Percentiles rank a stretch among this genome's conserved stretches.
These are phyloP conservation scores for Phaetusa simplex DNA, from an alignment of 2,113 vertebrate species.

Conservation along the genomic window DNA sequence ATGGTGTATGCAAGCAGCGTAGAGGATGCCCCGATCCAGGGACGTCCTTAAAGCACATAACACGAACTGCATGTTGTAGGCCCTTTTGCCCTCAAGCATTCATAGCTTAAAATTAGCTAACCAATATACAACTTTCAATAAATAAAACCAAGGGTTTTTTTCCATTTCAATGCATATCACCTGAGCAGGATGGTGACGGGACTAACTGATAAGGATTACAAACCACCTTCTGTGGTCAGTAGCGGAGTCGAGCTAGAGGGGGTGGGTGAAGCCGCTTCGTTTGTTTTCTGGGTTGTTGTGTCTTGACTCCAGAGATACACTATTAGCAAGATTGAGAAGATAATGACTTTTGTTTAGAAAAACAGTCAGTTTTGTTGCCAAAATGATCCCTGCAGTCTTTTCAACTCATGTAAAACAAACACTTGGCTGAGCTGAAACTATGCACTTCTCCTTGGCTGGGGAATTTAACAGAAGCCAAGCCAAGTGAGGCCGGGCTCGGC, in stretches of 20 bases:
- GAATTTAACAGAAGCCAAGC: not conserved
- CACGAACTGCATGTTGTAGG: not conserved
- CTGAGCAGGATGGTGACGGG: not conserved
- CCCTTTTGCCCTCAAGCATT: not conserved
- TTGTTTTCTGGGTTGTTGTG: not conserved
- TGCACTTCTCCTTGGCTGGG: not conserved
- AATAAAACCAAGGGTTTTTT: not conserved
- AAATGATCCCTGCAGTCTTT: not conserved
- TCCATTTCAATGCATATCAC: not conserved
- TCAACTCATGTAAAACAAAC: not conserved
- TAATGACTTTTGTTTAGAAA: not conserved
- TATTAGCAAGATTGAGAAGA: not conserved
- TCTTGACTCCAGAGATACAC: not conserved
- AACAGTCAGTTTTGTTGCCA: not conserved
- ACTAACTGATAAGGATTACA: not conserved
- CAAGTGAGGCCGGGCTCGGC: not conserved
- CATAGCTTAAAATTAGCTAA: not conserved
- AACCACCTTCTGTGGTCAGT: not conserved
- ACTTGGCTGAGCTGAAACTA: not conserved
- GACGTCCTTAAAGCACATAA: rapidly evolving
- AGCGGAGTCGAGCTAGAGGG: not conserved
- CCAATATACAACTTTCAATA: not conserved
- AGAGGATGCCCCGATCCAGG: not conserved
- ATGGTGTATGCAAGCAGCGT: not conserved
- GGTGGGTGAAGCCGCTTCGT: rapidly evolving